Percentiles rank a stretch among this genome's conserved stretches.
These are phyloP conservation scores for Plusia festucae DNA, from an alignment of 2,888 invertebrate species.

Conservation along the genomic window DNA sequence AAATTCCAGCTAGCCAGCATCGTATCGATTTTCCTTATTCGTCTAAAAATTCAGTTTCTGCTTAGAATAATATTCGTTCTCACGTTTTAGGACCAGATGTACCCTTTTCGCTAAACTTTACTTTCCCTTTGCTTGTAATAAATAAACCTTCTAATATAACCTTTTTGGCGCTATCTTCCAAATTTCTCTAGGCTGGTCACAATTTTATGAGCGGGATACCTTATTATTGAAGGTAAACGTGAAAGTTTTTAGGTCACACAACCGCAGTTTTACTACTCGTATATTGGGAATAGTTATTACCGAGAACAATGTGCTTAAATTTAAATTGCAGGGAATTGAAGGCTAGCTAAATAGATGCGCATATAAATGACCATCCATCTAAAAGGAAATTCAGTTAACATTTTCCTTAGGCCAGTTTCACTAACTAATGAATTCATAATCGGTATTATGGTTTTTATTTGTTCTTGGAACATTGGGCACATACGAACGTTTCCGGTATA, in stretches of 20 bases:
- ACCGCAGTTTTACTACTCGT: constrained; percentile 5
- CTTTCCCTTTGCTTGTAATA: constrained; percentile 43
- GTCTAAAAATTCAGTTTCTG: constrained; percentile 16
- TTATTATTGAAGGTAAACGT: constrained; percentile 33
- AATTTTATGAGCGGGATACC: constrained; percentile 42
- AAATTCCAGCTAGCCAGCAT: constrained; percentile 26
- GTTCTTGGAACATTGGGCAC: constrained; percentile 59
- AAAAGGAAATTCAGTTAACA: constrained; percentile 17
- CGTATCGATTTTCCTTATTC: constrained; percentile 24
- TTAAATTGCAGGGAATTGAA: constrained; percentile 13
- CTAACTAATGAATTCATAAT: constrained; percentile 42
- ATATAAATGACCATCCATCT: constrained; percentile 30
- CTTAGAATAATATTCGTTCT: constrained; percentile 16
- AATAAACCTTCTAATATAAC: constrained; percentile 52
- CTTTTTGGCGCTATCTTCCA: constrained; percentile 48
- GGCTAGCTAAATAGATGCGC: constrained; percentile 15
- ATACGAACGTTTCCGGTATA: constrained; percentile 65
- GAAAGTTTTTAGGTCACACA: constrained; percentile 15
- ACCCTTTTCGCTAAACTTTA: constrained; percentile 46
- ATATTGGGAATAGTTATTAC: constrained; percentile 17
- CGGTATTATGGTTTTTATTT: constrained; percentile 60
- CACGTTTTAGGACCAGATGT: constrained; percentile 25
- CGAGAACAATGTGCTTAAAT: constrained; percentile 3
- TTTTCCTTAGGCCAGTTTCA: constrained; percentile 23
- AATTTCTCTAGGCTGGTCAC: constrained; percentile 29